Conservation (phyloP, 2,113 vertebrate species). For the Formicarius rufipectus region DNA sequence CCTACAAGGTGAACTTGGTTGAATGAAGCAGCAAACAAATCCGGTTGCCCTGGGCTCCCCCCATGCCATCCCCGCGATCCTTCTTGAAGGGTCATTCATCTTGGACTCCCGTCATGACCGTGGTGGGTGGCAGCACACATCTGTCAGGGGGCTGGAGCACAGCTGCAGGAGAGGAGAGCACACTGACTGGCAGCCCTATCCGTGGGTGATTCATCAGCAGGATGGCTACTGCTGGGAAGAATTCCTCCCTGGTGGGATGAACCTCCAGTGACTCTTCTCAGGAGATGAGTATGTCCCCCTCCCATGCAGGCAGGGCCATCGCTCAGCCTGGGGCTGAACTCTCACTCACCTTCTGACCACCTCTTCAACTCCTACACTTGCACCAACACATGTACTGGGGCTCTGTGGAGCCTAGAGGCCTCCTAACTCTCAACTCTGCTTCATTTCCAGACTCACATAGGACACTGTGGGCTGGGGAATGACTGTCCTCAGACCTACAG, state of each 20-base stretch:
- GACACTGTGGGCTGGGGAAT: fast-evolving
- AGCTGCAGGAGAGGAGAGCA: conserved; percentile 22
- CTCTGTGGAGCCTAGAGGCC: neutral
- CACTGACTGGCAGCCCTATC: neutral
- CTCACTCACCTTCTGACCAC: conserved; percentile 81
- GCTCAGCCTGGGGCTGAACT: conserved; percentile 78
- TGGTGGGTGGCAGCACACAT: neutral
- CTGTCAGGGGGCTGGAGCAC: conserved; percentile 13
- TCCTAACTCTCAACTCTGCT: neutral
- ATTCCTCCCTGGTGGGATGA: conserved; percentile 61
- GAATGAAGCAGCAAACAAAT: fast-evolving
- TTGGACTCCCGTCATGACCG: fast-evolving
- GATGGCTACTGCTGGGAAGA: conserved; percentile 53
- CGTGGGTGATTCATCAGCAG: conserved; percentile 71
- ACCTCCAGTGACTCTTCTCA: conserved; percentile 71
- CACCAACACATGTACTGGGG: conserved; percentile 71
- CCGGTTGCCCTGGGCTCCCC: neutral
- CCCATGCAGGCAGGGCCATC: conserved; percentile 21
- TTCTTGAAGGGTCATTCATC: fast-evolving
- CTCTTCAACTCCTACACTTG: conserved; percentile 67
- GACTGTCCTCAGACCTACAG: neutral
- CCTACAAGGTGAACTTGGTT: neutral
- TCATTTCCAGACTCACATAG: neutral
- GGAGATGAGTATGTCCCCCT: conserved; percentile 5
- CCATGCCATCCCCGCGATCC: fast-evolving